Base-by-base conservation (phyloP, 2,888 invertebrate genomes). In the Melikaiella ostensackeni region DNA sequence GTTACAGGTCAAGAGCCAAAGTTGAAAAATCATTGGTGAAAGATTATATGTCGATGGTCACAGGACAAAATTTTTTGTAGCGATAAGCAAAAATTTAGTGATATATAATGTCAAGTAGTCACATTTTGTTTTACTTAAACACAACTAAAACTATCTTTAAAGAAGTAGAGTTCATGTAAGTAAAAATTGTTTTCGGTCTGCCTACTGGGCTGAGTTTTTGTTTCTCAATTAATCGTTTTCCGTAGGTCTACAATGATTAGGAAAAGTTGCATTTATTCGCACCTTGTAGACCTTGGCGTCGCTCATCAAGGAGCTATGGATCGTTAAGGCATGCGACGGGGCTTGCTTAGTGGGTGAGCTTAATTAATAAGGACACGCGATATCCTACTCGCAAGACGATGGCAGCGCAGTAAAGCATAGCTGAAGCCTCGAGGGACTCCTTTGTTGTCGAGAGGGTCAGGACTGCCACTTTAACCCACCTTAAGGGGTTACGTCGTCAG, bases 351-450 rank as follows among this genome's bases (percentile, higher is more conserved):
- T 86, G 86, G 88, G 84, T 83, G 86, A 86, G 90, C 90, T 91
- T 91, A 91, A 91, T 91, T 91, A 91, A 91, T 91, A 91, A 91
- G 91, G 91, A 91, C 91, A 91, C 89, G 90, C 91, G 91, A 91
- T 91, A 90, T 90, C 89, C 89, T 81, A 64, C 78, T 80, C 84
- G 85, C 84, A 89, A 89, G 90, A 89, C 85, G 87, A 82, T 78
- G 87, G 82, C 81, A 79, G 85, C 83, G 80, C 76, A 83, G 84
- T 85, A 84, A 87, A 87, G 89, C 86, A 84, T 84, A 84, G 86
- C 81, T 84, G 83, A 86, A 86, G 87, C 87, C 89, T 85, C 88
- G 79, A 76, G 90, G 89, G 89, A 89, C 87, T 90, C 91, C 91
- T 91, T 91, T 91, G 91, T 91, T 91, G 90, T 91, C 88, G 85